Evolutionary conservation across 2,113 vertebrate genomes (phyloP), one percentile per base, ranked within the genome.

Genomic region (Cephalopterus ornatus): DNA sequence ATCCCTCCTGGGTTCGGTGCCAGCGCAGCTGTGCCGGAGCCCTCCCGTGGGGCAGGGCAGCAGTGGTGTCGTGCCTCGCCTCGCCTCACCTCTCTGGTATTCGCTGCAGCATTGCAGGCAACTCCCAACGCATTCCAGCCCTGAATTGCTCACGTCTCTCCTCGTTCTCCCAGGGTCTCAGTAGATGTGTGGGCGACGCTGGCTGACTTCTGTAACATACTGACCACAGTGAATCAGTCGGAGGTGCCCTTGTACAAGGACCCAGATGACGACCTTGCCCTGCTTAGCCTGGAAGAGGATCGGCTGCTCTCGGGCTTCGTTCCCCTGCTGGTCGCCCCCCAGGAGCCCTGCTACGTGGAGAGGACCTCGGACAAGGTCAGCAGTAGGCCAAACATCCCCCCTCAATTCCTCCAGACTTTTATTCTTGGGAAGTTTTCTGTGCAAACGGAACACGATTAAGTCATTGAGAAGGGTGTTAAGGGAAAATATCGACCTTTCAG

Each of bases 401-500:
- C 95, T 96, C 52, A 52, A 88, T 97, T 97, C 96, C 96, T 98
- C 96, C 95, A 97, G 96, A 97, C 97, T 98, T 98, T 97, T 98
- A 98, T 99, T 98, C 98, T 99, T 99, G 98, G 98, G 99, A 99
- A 99, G 98, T 98, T 99, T 99, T 98, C 96, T 97, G 97, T 98
- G 95, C 98, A 98, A 99, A 98, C 97, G 97, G 98, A 99, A 98
- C 98, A 98, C 98, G 98, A 99, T 99, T 98, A 99, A 99, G 99
- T 99, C 98, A 99, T 99, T 98, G 98, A 98, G 98, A 97, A 98
- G 98, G 98, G 98, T 99, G 99, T 99, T 99, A 98, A 99, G 99
- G 99, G 99, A 99, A 99, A 99, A 99, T 97, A 97, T 98, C 99
- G 99, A 99, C 99, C 99, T 99, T 98, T 99, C 98, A 99, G 98